Conservation (phyloP, 2,113 vertebrate species). For the Dromaius novaehollandiae region DNA sequence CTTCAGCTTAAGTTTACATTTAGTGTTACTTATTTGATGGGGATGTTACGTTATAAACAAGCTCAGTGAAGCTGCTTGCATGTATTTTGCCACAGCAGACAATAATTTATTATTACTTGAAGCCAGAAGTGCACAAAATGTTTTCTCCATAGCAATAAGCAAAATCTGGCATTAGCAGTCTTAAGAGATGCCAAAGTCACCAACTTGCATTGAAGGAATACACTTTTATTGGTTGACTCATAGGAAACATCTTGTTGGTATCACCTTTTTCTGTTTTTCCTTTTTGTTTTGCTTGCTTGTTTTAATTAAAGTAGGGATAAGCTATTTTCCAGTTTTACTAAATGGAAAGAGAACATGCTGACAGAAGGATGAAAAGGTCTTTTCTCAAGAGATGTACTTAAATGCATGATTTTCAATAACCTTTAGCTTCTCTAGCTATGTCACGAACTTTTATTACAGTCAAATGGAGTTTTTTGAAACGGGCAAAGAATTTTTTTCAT, state of each 20-base stretch:
- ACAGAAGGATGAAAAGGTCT: background rate
- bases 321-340: background rate
- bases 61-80: background rate
- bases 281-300: rapidly evolving
- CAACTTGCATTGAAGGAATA: background rate
- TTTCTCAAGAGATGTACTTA: background rate
- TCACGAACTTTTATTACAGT: background rate
- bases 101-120: background rate
- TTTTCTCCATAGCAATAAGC: background rate
- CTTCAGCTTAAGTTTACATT: background rate
- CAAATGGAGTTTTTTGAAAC: background rate
- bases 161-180: background rate
- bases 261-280: background rate
- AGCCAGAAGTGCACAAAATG: background rate
- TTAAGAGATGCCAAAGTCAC: background rate
- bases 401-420: background rate
- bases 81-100: background rate
- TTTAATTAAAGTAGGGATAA: background rate
- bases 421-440: background rate
- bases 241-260: background rate
- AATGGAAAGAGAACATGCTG: background rate
- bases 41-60: background rate
- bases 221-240: background rate
- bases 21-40: background rate
- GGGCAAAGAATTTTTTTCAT: background rate